Evolutionary conservation across 1,140 invertebrate species (phyloP).

Genomic region (Notospermus geniculatus): DNA sequence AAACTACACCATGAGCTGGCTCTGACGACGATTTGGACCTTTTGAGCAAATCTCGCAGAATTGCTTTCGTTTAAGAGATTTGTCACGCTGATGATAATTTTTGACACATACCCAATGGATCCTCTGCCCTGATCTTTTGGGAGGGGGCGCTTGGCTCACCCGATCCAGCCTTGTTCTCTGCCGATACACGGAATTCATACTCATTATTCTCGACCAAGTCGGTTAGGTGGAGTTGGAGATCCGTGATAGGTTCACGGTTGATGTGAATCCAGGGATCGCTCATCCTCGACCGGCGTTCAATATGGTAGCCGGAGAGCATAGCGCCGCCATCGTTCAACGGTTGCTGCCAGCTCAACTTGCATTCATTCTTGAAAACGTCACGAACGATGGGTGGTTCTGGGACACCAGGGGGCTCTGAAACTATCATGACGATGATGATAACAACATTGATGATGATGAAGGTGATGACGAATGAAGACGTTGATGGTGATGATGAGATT

Average conservation of each 20-base stretch:
- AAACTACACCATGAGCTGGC: no score
- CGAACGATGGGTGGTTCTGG: slow-evolving; percentile 89
- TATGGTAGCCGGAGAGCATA: background rate
- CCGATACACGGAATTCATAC: slow-evolving; percentile 91
- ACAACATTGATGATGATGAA: no score
- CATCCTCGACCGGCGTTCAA: slow-evolving; percentile 2
- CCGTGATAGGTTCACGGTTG: slow-evolving; percentile 74
- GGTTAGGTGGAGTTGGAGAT: slow-evolving; percentile 68
- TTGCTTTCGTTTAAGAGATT: no score
- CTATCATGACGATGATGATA: no score
- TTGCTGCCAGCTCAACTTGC: slow-evolving; percentile 80
- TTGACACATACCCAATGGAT: slow-evolving; percentile 55
- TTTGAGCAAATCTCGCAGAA: no score
- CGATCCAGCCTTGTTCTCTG: slow-evolving; percentile 95
- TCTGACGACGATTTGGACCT: no score
- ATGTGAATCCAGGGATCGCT: slow-evolving; percentile 84
- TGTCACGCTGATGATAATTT: background rate
- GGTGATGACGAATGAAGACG: no score
- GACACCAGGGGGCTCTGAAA: slow-evolving; percentile 76
- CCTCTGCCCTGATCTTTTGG: slow-evolving; percentile 80
- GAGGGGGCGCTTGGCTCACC: slow-evolving; percentile 83
- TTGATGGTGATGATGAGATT: no score
- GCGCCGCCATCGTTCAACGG: slow-evolving; percentile 85
- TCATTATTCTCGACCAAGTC: slow-evolving; percentile 88
- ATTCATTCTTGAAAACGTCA: slow-evolving; percentile 88